Base-by-base conservation (phyloP, 2,888 invertebrate genomes). In the Griposia aprilina region DNA sequence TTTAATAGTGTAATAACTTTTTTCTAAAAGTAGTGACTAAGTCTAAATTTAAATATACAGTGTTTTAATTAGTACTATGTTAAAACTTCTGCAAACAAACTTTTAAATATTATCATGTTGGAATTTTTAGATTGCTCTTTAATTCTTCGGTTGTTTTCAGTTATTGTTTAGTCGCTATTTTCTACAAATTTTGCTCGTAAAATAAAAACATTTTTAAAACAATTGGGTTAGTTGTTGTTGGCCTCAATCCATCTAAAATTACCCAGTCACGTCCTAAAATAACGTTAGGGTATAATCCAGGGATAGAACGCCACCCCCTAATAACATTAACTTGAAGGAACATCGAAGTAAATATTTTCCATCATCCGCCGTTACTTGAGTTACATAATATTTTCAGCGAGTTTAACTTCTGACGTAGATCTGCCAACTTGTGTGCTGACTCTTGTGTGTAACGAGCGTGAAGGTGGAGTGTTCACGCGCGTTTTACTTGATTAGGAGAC, bases 281-380 rank as follows among this genome's bases (percentile, higher is more conserved):
- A 57, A 17, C 2, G 2, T 41, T 10, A 17, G 2, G 20, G 6
- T 55, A 48, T 48, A 60, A 60, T 23, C 8, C 15, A 30, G 11
- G 26, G 17, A 66, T 59, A 67, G 67, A 67, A 62, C 8, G 15
- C n/a, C 2, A 48, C 77, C 74, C 7, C 26, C 0, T 26, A 72
- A 76, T 52, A 55, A 65, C 17, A 65, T 76, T 60, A 71, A 30
- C 68, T 66, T 26, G 23, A 60, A 48, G 30, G 59, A 57, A 73
- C 17, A 15, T 23, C 57, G 48, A 66, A 66, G 76, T 75, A 80
- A 85, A 83, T 80, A 86, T 86, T 76, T 86, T 80, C 60, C 62
- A 57, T 17, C 62, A 20, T 26, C 17, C 4, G 41, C 10, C n/a
- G 45, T 30, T 8, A 63, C 65, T 75, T 73, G n/a, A 65, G 30